Conservation (phyloP, 2,888 invertebrate species). For the Amphipyra tragopoginis region DNA sequence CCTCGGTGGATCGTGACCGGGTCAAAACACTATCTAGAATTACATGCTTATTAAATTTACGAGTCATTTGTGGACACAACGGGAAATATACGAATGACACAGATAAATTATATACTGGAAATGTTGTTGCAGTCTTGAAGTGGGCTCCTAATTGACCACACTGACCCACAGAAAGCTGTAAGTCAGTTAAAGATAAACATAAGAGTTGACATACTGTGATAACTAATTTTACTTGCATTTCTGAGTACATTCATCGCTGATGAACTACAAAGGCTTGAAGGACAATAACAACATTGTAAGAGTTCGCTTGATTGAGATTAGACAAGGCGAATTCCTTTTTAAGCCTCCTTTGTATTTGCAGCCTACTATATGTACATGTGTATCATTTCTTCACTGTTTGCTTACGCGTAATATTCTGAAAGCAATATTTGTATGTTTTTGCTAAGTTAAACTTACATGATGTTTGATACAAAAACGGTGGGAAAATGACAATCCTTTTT, state of each 20-base stretch:
- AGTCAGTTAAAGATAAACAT: conserved; percentile 38
- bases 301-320: conserved; percentile 52
- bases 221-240: conserved; percentile 51
- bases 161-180: conserved; percentile 47
- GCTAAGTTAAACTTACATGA: no score
- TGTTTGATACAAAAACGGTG: no score
- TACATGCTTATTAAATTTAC: not conserved
- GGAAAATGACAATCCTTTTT: no score
- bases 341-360: not conserved
- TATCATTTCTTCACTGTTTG: not conserved
- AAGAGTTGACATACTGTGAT: conserved; percentile 56
- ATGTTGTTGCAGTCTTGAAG: conserved; percentile 28
- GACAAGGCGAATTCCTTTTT: conserved; percentile 37
- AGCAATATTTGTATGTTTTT: no score
- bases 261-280: conserved; percentile 50
- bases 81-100: conserved; percentile 20
- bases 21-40: no score
- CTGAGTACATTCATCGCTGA: conserved; percentile 51
- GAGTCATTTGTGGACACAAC: conserved; percentile 3
- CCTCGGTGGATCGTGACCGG: no score
- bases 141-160: conserved; percentile 42
- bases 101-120: conserved; percentile 10
- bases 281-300: conserved; percentile 46
- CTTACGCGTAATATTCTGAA: no score
- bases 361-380: not conserved